phyloP scores from a whole-genome alignment of 64 coral and sea anemone genomes.

The Hydrozoanthus tunicans region DNA sequence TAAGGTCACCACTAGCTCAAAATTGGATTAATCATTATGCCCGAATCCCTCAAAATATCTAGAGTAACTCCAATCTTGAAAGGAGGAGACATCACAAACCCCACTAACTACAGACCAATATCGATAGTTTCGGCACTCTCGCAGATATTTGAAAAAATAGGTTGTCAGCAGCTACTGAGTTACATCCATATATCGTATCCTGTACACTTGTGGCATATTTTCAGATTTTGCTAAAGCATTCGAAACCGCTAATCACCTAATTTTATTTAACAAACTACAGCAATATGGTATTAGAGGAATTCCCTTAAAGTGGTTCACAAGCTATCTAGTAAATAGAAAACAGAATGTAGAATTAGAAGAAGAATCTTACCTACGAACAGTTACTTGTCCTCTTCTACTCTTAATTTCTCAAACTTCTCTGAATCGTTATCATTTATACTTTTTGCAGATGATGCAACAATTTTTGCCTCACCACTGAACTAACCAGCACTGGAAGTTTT shows the following conservation, averaged over 20 bases:
- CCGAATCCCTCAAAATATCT: neutral
- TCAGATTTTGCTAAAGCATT: no score
- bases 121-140: neutral
- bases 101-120: neutral
- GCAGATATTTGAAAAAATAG: constrained; percentile 2
- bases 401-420: neutral
- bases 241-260: neutral
- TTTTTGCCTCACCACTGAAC: neutral
- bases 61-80: neutral
- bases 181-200: no score
- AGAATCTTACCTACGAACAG: neutral
- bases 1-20: neutral
- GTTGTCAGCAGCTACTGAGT: neutral
- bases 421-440: neutral
- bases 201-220: no score
- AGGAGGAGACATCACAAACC: neutral
- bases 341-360: neutral
- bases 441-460: neutral
- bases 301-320: neutral
- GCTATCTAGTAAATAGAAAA: constrained; percentile 2
- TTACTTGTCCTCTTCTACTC: neutral
- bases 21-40: neutral
- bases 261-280: constrained; percentile 6
- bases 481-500: neutral
- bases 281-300: constrained; percentile 16